Percentiles rank a stretch among this genome's conserved stretches.
phyloP scores from a whole-genome alignment of 2,888 invertebrate species.

The Melanophora roralis region DNA sequence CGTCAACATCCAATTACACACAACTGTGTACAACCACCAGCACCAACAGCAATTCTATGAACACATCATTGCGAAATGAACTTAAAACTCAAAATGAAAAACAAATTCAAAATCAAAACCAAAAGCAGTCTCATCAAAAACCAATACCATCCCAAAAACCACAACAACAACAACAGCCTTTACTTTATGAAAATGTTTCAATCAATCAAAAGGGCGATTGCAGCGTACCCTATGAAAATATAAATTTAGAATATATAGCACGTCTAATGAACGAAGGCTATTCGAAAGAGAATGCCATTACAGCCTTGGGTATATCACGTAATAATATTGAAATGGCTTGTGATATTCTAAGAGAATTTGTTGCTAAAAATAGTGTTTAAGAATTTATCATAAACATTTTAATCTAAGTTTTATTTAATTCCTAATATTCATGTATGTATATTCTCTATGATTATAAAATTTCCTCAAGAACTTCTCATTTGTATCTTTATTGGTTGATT shows the following conservation, averaged over 20 bases:
- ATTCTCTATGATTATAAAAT: no score
- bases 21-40: constrained; percentile 69
- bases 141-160: constrained; percentile 59
- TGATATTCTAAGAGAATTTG: constrained; percentile 94
- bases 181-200: constrained; percentile 78
- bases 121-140: constrained; percentile 39
- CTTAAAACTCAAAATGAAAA: constrained; percentile 43
- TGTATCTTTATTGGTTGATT: no score
- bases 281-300: constrained; percentile 91
- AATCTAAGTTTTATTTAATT: neutral
- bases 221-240: constrained; percentile 88
- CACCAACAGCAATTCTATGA: constrained; percentile 66
- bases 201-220: constrained; percentile 78
- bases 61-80: constrained; percentile 43
- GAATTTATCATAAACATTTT: constrained; percentile 41
- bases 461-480: no score
- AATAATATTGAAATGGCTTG: constrained; percentile 98
- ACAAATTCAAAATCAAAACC: constrained; percentile 25
- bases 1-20: constrained; percentile 70
- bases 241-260: constrained; percentile 93
- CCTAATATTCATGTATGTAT: no score
- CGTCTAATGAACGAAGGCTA: constrained; percentile 93
- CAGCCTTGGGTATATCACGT: constrained; percentile 93
- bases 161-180: constrained; percentile 68
- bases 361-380: constrained; percentile 80